phyloP scores from a whole-genome alignment of 2,888 invertebrate species.

The Acanthosepion esculentum region DNA sequence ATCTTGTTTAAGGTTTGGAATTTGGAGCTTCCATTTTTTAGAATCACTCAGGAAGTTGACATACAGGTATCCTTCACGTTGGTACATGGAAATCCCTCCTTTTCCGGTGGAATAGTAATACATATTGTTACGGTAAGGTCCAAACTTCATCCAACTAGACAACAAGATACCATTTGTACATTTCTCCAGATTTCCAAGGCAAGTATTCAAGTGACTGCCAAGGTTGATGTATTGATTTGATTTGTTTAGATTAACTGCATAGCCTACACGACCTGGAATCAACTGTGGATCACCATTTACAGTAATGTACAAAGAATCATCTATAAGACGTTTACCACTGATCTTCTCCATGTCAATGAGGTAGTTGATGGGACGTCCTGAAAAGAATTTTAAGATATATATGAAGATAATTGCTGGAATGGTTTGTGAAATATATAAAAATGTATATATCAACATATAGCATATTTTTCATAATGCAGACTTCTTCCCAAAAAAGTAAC shows the following conservation, averaged over 20 bases:
- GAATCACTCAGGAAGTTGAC: conserved; percentile 58
- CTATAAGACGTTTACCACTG: conserved; percentile 56
- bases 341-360: conserved; percentile 65
- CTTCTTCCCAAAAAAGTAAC: no score
- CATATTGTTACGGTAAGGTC: conserved; percentile 66
- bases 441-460: no score
- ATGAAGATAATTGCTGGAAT: no score
- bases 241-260: conserved; percentile 68
- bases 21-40: conserved; percentile 59
- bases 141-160: conserved; percentile 69
- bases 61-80: conserved; percentile 63
- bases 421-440: no score
- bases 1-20: conserved; percentile 57
- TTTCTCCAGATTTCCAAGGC: conserved; percentile 68
- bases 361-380: conserved; percentile 65
- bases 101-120: conserved; percentile 67
- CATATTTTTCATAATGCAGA: no score
- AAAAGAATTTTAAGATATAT: conserved; percentile 42
- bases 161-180: conserved; percentile 70
- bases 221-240: conserved; percentile 70
- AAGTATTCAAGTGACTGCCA: conserved; percentile 63
- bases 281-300: conserved; percentile 59
- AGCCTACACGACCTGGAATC: conserved; percentile 66
- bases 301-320: conserved; percentile 56
- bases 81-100: conserved; percentile 68